Evolutionary conservation across 2,797 vertebrate genomes (phyloP).

Genomic region (Rallus crepitans): DNA sequence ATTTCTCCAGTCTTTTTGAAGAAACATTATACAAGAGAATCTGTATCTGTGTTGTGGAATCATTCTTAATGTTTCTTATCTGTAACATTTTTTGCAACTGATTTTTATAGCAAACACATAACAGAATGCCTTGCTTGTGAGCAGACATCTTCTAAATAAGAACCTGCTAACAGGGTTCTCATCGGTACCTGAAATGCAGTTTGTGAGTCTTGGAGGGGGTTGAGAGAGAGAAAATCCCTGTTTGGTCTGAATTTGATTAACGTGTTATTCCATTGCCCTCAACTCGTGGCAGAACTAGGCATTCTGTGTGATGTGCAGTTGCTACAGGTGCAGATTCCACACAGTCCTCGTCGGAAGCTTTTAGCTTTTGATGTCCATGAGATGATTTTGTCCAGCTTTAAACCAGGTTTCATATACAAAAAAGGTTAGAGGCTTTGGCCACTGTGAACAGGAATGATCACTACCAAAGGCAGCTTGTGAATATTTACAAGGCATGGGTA

Average conservation of each 20-base stretch:
- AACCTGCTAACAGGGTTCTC: slow-evolving; percentile 4
- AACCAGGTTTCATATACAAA: not conserved
- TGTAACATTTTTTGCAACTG: slow-evolving; percentile 2
- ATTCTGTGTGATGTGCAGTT: not conserved
- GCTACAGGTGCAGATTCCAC: not conserved
- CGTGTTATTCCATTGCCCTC: not conserved
- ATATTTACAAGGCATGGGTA: not conserved
- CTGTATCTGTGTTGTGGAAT: not conserved
- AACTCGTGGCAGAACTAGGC: not conserved
- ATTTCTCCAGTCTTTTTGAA: not conserved
- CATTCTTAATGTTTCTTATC: slow-evolving; percentile 19
- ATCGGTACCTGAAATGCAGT: not conserved
- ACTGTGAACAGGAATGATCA: not conserved
- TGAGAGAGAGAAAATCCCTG: not conserved
- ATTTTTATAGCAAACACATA: not conserved
- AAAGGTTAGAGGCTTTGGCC: not conserved
- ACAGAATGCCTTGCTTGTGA: not conserved
- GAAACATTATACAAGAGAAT: not conserved
- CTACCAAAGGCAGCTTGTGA: not conserved
- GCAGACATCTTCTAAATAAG: slow-evolving; percentile 7
- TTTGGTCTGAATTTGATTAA: not conserved
- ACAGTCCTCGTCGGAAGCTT: not conserved
- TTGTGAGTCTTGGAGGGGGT: not conserved
- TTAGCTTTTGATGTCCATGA: not conserved
- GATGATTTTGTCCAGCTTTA: not conserved